Evolutionary conservation across 2,113 vertebrate species (phyloP), one percentile per base, ranked within the genome.

Genomic region (Nerophis lumbriciformis): DNA sequence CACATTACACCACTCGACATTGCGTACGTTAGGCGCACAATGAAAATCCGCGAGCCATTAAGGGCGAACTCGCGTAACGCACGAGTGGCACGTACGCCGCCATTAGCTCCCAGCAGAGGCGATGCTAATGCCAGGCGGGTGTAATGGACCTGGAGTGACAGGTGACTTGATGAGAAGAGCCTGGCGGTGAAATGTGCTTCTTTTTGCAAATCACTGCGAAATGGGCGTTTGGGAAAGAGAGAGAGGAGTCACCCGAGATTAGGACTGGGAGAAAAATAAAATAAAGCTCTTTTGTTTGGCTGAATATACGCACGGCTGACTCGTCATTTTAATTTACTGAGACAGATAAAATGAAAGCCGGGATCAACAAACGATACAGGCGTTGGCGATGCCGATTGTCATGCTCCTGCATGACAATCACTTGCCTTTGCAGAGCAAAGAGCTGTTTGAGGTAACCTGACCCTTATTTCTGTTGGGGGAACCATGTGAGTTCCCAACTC

Each of bases 91-190:
- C 73, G 81, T 74, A 74, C 72, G 71, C 71, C 57, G 68, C 68
- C 56, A 64, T 77, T 69, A 72, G 72, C 76, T 78, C 52, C 35
- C 51, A 44, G 28, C 13, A 79, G 75, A 81, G 81, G 69, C 81
- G 83, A 81, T 67, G 70, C 68, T 78, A 83, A 83, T 79, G 60
- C 35, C 71, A 69, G 69, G 52, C 65, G 73, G 77, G 65, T 70
- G 78, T 83, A 80, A 83, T 84, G 78, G 69, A 79, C 47, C 76
- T 82, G 76, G 79, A 81, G 78, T 85, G 84, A 84, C 84, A 82
- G 83, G 84, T 84, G 79, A 79, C 79, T 81, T 83, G 83, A 85
- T 86, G 84, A 85, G 80, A 65, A 74, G 66, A 77, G 71, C 79
- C 68, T 76, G 78, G 71, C 83, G 72, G 61, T 61, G 72, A 69